Percentiles rank a stretch among this genome's conserved stretches.
These are phyloP conservation scores for Malacoctenus gilli DNA, from an alignment of 2,797 vertebrate genomes.

Conservation along the genomic window DNA sequence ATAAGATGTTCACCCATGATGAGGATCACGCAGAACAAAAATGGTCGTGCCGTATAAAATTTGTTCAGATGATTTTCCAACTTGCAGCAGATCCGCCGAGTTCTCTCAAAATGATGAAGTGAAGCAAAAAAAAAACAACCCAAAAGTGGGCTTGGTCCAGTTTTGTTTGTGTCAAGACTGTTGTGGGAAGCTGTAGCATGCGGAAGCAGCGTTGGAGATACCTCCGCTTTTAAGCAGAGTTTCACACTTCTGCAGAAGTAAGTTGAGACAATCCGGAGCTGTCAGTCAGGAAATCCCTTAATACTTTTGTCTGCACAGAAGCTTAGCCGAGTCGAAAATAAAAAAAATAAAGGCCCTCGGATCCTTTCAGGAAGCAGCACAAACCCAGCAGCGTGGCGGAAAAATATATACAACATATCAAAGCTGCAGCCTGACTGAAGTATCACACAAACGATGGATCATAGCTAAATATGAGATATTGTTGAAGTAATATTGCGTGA, in stretches of 20 bases:
- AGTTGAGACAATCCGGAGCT: conserved; percentile 38
- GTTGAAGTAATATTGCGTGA: no score
- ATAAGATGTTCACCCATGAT: neutral
- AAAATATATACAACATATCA: conserved; percentile 15
- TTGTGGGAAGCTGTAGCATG: conserved; percentile 10
- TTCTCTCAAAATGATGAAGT: neutral
- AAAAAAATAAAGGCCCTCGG: conserved; percentile 16
- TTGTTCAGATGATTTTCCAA: no score
- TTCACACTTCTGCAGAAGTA: conserved; percentile 33
- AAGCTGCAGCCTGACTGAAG: no score
- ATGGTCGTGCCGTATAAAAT: no score
- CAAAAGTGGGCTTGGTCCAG: neutral
- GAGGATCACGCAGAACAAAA: no score
- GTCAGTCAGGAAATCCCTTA: conserved; percentile 53
- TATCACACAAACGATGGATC: conserved; percentile 17
- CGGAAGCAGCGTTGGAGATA: conserved; percentile 12
- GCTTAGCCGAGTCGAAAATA: conserved; percentile 22
- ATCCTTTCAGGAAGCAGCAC: conserved; percentile 20
- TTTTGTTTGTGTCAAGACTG: conserved; percentile 3
- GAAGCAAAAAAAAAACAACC: neutral
- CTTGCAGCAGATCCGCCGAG: no score
- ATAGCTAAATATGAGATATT: conserved; percentile 9
- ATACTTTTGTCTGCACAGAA: conserved; percentile 50
- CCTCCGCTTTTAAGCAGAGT: conserved; percentile 6
- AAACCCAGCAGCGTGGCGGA: conserved; percentile 23